Conservation (phyloP, 1,140 invertebrate genomes). For the Achatina immaculata region DNA sequence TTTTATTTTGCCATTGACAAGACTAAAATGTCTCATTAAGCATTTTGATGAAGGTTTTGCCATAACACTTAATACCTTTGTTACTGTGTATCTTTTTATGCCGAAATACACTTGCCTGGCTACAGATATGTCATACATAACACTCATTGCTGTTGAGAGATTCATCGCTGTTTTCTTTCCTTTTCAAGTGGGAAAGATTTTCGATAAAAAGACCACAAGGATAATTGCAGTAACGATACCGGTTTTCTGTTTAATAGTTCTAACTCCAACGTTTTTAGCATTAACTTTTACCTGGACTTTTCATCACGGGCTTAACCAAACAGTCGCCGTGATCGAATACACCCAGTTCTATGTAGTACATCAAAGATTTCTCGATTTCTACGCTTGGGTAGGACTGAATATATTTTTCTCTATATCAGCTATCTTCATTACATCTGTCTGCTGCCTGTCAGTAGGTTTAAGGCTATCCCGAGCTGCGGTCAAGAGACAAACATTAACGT, state of each 20-base stretch:
- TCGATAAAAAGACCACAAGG: neutral
- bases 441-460: neutral
- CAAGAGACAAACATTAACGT: neutral
- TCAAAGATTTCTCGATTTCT: neutral
- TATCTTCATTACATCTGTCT: neutral
- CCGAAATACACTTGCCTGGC: neutral
- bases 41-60: neutral
- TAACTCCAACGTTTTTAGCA: neutral
- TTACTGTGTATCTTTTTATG: conserved; percentile 4
- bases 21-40: neutral
- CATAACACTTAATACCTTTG: neutral
- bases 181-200: neutral
- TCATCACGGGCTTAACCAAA: neutral
- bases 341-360: neutral
- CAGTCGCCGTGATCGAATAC: neutral
- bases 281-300: neutral
- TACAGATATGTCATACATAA: neutral
- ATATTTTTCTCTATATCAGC: neutral
- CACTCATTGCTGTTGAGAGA: conserved; percentile 2
- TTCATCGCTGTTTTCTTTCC: conserved; percentile 18
- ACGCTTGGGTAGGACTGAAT: neutral
- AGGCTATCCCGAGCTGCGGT: neutral
- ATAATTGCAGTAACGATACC: neutral
- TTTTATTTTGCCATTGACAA: neutral
- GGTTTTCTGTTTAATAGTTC: neutral